These are phyloP conservation scores for Pedetes capensis DNA, from an alignment of 2,113 vertebrate genomes.

Conservation along the genomic window DNA sequence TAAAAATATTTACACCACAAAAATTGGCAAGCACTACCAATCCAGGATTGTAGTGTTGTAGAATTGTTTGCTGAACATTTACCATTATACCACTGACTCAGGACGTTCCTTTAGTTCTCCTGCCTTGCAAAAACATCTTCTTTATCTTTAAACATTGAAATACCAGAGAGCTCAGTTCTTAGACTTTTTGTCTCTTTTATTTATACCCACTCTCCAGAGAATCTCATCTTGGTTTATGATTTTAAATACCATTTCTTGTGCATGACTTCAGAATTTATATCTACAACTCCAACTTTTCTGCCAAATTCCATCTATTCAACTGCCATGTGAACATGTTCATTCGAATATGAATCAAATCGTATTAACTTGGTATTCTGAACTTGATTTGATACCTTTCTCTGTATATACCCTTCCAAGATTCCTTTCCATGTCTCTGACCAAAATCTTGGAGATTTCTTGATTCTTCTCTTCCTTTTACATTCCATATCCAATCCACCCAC, in stretches of 20 bases:
- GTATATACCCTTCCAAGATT: too few relatives aligned
- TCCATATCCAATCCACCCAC: not conserved
- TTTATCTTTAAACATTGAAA: not conserved
- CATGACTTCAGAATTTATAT: not conserved
- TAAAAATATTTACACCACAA: not conserved
- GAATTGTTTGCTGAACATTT: not conserved
- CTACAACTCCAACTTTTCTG: not conserved
- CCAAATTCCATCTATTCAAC: not conserved
- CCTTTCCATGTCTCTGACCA: not conserved
- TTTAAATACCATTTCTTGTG: not conserved
- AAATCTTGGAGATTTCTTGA: not conserved
- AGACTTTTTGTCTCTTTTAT: not conserved
- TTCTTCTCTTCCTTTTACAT: not conserved
- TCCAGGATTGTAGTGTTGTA: not conserved
- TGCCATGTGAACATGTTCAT: not conserved
- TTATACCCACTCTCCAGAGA: not conserved
- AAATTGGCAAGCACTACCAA: not conserved
- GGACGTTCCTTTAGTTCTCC: not conserved
- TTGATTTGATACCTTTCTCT: too few relatives aligned
- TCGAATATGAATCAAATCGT: not conserved
- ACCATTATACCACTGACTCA: not conserved
- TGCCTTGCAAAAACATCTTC: not conserved
- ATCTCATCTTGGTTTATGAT: not conserved
- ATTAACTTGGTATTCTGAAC: not conserved
- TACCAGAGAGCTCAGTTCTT: not conserved